Percentiles rank a stretch among this genome's conserved stretches.
phyloP scores from a whole-genome alignment of 1,140 invertebrate genomes.

The Pentalonia nigronervosa region DNA sequence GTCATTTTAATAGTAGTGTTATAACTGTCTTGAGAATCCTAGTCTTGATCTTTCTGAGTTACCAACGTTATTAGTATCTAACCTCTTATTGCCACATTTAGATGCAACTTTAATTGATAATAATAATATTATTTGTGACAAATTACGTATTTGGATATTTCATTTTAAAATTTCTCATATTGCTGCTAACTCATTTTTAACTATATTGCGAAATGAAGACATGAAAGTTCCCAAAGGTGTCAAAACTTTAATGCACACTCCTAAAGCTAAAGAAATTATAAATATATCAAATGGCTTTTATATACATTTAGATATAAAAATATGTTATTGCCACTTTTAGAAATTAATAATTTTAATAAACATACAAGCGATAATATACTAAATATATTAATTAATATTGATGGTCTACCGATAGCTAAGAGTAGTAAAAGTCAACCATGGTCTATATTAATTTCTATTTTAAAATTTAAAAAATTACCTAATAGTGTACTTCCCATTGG shows the following conservation, averaged over 20 bases:
- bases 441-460: conserved; percentile 20
- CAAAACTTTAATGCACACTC: not conserved
- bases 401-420: not conserved
- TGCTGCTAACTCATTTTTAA: not conserved
- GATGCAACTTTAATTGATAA: not conserved
- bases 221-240: conserved; percentile 14
- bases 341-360: too few relatives aligned
- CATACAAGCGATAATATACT: conserved; percentile 64
- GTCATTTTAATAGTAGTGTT: not conserved
- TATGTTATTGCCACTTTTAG: too few relatives aligned
- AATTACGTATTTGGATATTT: not conserved
- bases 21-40: not conserved
- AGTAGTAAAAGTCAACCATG: conserved; percentile 17
- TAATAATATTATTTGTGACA: not conserved
- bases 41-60: not conserved
- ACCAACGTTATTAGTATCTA: not conserved
- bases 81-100: not conserved
- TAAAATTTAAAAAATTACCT: not conserved
- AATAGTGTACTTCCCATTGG: too few relatives aligned
- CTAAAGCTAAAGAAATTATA: not conserved
- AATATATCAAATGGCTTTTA: not conserved
- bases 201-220: not conserved
- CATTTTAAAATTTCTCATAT: conserved; percentile 29
- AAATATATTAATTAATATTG: conserved; percentile 32
- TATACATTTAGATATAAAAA: conserved; percentile 41